Evolutionary conservation across 37 sponge, comb jelly and placozoan species (phyloP).

Genomic region (Diacarnus erythraeanus): DNA sequence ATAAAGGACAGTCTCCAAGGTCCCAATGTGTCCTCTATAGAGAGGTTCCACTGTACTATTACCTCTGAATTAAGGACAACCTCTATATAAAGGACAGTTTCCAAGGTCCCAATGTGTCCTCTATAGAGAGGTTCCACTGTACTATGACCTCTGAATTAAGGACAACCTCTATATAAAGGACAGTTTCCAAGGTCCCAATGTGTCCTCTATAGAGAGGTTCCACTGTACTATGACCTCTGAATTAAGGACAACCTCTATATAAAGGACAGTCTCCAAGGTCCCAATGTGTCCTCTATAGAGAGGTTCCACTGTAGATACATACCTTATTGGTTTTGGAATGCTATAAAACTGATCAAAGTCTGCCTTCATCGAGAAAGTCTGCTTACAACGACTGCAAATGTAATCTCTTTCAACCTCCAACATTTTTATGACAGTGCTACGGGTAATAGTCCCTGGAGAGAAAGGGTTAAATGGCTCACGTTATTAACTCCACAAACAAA

Average conservation of each 20-base stretch:
- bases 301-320: neutral
- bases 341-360: constrained; percentile 67
- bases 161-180: no score
- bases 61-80: no score
- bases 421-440: constrained; percentile 54
- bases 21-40: no score
- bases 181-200: neutral
- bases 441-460: constrained; percentile 57
- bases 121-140: no score
- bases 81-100: no score
- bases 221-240: neutral
- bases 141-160: no score
- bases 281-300: no score
- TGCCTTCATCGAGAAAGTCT: constrained; percentile 54
- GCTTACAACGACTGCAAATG: constrained; percentile 52
- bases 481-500: neutral
- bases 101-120: no score
- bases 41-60: no score
- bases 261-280: no score
- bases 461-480: neutral
- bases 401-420: constrained; percentile 59
- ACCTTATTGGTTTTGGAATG: constrained; percentile 68
- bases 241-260: neutral
- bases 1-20: no score
- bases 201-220: neutral